These are phyloP conservation scores for Caenorhabditis elegans DNA, from an alignment of 1,140 invertebrate species.

Conservation along the genomic window DNA sequence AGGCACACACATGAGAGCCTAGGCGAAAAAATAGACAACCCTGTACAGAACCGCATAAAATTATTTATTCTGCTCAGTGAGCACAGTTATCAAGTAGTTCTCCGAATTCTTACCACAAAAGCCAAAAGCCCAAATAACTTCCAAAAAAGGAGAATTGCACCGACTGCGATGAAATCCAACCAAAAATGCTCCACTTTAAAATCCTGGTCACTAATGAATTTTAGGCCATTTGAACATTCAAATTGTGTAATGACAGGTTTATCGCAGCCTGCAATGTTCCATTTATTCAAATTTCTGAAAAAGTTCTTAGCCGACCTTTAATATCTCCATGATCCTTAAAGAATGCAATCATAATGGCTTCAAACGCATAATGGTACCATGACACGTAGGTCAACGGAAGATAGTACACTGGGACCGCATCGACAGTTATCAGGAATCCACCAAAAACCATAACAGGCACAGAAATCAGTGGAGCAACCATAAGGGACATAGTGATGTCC, in stretches of 20 bases:
- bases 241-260: not conserved
- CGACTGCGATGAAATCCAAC: not conserved
- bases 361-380: slow-evolving; percentile 90
- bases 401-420: slow-evolving; percentile 82
- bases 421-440: slow-evolving; percentile 87
- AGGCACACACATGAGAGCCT: too few relatives aligned
- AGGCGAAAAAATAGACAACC: too few relatives aligned
- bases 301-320: not conserved
- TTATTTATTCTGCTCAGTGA: too few relatives aligned
- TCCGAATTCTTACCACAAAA: not conserved
- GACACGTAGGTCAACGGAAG: slow-evolving; percentile 88
- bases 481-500: slow-evolving; percentile 80
- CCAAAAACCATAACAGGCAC: slow-evolving; percentile 90
- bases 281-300: not conserved
- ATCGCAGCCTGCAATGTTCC: not conserved
- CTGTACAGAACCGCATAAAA: too few relatives aligned
- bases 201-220: not conserved
- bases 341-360: slow-evolving; percentile 70
- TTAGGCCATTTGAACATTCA: not conserved
- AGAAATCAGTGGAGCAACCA: slow-evolving; percentile 85
- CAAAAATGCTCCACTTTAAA: not conserved
- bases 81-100: too few relatives aligned
- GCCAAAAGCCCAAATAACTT: not conserved
- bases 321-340: not conserved
- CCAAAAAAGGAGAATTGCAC: not conserved